Evolutionary conservation across 2,797 vertebrate genomes (phyloP).

Genomic region (Hippocampus kuda): DNA sequence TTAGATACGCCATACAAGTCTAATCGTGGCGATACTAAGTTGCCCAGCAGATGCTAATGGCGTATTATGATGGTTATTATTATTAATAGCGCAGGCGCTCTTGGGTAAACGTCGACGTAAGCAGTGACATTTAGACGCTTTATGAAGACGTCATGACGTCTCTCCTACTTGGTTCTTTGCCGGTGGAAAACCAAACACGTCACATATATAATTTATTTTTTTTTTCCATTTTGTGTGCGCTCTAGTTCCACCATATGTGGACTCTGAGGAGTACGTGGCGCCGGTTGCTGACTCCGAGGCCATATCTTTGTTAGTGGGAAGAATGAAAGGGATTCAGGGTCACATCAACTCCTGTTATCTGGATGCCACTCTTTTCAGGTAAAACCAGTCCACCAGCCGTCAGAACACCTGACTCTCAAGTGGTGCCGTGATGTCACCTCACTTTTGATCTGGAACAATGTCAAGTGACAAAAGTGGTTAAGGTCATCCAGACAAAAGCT

Average conservation of each 20-base stretch:
- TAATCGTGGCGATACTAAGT: no score
- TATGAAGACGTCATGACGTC: no score
- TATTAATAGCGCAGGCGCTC: no score
- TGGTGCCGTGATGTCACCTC: neutral
- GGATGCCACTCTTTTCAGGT: conserved; percentile 77
- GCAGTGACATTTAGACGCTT: no score
- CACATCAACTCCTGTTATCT: conserved; percentile 79
- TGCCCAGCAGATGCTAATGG: no score
- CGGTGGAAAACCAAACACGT: no score
- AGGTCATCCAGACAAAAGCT: neutral
- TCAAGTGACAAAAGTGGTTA: neutral
- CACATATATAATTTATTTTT: no score
- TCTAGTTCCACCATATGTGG: conserved; percentile 49
- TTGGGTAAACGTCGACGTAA: no score
- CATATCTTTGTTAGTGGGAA: conserved; percentile 60
- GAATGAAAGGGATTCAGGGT: conserved; percentile 76
- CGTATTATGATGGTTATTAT: no score
- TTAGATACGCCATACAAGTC: no score
- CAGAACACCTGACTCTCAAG: neutral
- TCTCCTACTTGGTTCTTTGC: no score
- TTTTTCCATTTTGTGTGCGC: neutral
- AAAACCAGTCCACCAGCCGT: conserved; percentile 15
- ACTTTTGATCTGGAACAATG: neutral
- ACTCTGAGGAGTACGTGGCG: conserved; percentile 48
- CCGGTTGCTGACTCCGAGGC: conserved; percentile 63